Percentiles rank a stretch among this genome's conserved stretches.
Conservation (phyloP, 2,113 vertebrate species). For the Hemicordylus capensis region DNA sequence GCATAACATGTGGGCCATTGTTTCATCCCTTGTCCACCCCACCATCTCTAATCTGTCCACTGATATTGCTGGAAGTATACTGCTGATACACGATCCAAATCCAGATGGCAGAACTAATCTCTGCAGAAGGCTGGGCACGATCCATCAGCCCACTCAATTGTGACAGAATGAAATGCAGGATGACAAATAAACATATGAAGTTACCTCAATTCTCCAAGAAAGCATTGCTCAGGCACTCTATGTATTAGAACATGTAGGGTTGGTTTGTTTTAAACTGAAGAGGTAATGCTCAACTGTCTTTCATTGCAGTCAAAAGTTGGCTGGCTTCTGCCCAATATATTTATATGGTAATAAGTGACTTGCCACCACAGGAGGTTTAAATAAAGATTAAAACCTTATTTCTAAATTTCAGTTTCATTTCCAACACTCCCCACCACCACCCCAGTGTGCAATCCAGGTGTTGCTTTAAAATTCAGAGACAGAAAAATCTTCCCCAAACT, state of each 20-base stretch:
- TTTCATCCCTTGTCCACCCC: neutral
- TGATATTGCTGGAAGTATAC: neutral
- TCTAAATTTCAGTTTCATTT: conserved; percentile 37
- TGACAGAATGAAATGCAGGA: neutral
- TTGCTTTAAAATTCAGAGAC: conserved; percentile 67
- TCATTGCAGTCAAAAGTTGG: neutral
- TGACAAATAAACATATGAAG: neutral
- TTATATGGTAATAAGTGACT: conserved; percentile 20
- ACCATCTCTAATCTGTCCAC: neutral
- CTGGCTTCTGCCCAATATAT: neutral
- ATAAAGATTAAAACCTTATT: conserved; percentile 41
- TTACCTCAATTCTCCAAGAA: neutral
- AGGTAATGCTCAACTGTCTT: neutral
- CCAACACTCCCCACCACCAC: too few species aligned
- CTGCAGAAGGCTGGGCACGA: neutral
- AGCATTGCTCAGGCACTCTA: neutral
- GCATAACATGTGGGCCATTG: too few species aligned
- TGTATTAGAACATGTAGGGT: neutral
- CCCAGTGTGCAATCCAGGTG: conserved; percentile 47
- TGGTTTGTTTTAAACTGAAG: neutral
- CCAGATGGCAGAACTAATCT: neutral
- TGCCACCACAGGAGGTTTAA: conserved; percentile 42
- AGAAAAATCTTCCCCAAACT: conserved; percentile 31
- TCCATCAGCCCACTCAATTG: neutral
- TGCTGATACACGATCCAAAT: neutral